Percentiles rank a stretch among this genome's conserved stretches.
Evolutionary conservation across 1,140 invertebrate species (phyloP).

Genomic region (Drosophila sp.): DNA sequence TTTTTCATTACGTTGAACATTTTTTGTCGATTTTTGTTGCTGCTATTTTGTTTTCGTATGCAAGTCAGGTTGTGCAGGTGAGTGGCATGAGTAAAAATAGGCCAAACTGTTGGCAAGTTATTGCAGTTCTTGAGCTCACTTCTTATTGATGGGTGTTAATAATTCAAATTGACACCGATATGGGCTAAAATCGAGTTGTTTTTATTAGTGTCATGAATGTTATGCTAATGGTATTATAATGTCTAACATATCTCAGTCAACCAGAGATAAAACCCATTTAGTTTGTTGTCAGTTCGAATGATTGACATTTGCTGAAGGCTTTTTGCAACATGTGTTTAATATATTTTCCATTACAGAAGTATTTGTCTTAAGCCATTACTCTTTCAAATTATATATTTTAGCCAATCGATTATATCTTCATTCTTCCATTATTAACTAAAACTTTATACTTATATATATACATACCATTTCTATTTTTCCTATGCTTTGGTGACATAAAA

Average conservation of each 20-base stretch:
- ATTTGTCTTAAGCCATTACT: too few relatives aligned
- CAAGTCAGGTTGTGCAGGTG: constrained; percentile 21
- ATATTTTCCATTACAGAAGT: too few relatives aligned
- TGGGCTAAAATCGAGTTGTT: constrained; percentile 11
- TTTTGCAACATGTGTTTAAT: background rate
- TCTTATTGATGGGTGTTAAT: constrained; percentile 13
- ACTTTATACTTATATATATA: too few relatives aligned
- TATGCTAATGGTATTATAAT: constrained; percentile 20
- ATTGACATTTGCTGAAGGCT: background rate
- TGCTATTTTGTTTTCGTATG: constrained; percentile 11
- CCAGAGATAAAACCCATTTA: background rate
- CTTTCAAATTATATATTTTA: too few relatives aligned
- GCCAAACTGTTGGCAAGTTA: constrained; percentile 17
- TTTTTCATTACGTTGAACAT: constrained; percentile 19
- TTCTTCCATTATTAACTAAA: too few relatives aligned
- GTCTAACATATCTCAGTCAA: background rate
- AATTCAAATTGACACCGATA: constrained; percentile 4
- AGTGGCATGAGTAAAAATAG: constrained; percentile 9
- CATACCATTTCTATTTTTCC: too few relatives aligned
- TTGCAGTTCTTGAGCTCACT: constrained; percentile 13
- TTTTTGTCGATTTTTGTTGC: constrained; percentile 16
- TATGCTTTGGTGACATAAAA: too few relatives aligned
- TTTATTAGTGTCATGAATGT: constrained; percentile 6
- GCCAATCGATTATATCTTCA: too few relatives aligned
- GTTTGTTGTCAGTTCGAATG: background rate